Percentiles rank a stretch among this genome's conserved stretches.
Conservation (phyloP, 2,888 invertebrate species). For the Nematopogon swammerdamellus region DNA sequence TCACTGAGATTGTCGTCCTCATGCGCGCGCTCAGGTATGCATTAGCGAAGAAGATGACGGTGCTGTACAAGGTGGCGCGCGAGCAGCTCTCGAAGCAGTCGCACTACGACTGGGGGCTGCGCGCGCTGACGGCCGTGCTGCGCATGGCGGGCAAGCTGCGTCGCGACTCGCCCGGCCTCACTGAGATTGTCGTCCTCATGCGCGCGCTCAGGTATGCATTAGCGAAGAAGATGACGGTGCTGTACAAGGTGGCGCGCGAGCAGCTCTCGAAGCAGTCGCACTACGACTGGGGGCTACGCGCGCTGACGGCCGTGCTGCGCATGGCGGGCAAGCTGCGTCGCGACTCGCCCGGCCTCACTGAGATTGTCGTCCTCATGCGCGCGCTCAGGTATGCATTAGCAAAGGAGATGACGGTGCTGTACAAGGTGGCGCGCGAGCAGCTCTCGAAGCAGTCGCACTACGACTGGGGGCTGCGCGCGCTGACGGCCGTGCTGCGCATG, state of each 20-base stretch:
- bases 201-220: conserved; percentile 74
- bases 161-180: conserved; percentile 70
- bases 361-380: conserved; percentile 86
- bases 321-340: conserved; percentile 89
- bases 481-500: conserved; percentile 87
- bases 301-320: conserved; percentile 85
- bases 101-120: conserved; percentile 91
- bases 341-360: conserved; percentile 73
- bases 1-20: conserved; percentile 82
- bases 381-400: conserved; percentile 74
- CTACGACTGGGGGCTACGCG: conserved; percentile 91
- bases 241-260: conserved; percentile 82
- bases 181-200: conserved; percentile 88
- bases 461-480: conserved; percentile 94
- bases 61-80: conserved; percentile 79
- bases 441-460: conserved; percentile 91
- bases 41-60: conserved; percentile 92
- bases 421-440: conserved; percentile 82
- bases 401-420: conserved; percentile 90
- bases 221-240: conserved; percentile 91
- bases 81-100: conserved; percentile 90
- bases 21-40: conserved; percentile 82
- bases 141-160: conserved; percentile 90
- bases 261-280: conserved; percentile 91
- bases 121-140: conserved; percentile 87